phyloP scores from a whole-genome alignment of 1,140 invertebrate genomes.

The Branchinecta lindahli region DNA sequence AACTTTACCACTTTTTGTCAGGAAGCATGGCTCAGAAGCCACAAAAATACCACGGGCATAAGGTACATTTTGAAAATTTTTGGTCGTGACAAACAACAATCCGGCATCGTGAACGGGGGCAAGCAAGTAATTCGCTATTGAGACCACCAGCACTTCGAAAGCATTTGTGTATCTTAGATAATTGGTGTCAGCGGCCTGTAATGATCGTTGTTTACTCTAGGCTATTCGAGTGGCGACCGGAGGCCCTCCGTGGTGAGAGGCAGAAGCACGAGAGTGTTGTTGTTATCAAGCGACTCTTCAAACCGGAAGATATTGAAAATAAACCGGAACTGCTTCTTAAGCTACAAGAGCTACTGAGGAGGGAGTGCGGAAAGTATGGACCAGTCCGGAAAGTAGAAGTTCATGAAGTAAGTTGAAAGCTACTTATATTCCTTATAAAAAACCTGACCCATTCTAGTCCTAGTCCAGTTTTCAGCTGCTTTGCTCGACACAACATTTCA shows the following conservation, averaged over 20 bases:
- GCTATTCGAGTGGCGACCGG: constrained; percentile 90
- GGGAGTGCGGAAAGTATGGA: constrained; percentile 81
- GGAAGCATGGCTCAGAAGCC: too few species aligned
- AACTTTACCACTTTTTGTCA: too few species aligned
- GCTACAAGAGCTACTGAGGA: constrained; percentile 73
- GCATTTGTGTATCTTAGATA: too few species aligned
- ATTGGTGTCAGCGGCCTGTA: too few species aligned
- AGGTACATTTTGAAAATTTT: too few species aligned
- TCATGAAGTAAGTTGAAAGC: constrained; percentile 60
- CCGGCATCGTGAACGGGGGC: too few species aligned
- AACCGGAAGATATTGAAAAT: constrained; percentile 71
- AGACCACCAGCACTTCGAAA: too few species aligned
- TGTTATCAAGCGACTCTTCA: constrained; percentile 87
- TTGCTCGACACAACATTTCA: background rate
- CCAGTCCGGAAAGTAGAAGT: constrained; percentile 79
- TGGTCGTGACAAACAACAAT: too few species aligned
- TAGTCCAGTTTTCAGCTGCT: background rate
- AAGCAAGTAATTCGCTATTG: too few species aligned
- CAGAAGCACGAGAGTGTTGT: constrained; percentile 76
- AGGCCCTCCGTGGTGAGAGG: constrained; percentile 66
- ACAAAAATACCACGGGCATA: too few species aligned
- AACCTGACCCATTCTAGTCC: background rate
- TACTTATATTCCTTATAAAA: constrained; percentile 15
- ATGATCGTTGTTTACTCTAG: constrained; percentile 33
- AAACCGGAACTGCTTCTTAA: constrained; percentile 76